Conservation (phyloP, 2,113 vertebrate species). For the Proteles cristata region DNA sequence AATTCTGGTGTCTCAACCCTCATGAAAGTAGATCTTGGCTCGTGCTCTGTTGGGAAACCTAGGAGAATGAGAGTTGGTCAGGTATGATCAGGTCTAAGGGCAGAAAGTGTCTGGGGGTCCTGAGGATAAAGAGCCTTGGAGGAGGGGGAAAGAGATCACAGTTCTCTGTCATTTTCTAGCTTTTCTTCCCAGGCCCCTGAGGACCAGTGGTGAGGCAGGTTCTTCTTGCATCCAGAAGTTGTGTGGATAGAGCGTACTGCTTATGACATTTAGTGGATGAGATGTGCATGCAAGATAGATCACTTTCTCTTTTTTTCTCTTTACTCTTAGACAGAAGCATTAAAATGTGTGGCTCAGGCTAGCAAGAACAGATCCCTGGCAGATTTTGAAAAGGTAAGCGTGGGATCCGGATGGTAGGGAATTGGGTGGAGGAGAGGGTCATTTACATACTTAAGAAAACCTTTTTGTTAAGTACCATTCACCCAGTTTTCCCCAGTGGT, state of each 20-base stretch:
- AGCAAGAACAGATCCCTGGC: slow-evolving; percentile 99
- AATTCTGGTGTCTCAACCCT: background rate
- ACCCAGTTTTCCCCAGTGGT: background rate
- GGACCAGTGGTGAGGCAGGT: background rate
- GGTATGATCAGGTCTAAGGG: background rate
- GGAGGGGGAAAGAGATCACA: background rate
- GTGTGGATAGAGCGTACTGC: background rate
- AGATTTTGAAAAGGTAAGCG: slow-evolving; percentile 98
- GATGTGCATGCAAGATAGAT: background rate
- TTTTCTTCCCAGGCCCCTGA: slow-evolving; percentile 39
- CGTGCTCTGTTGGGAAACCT: background rate
- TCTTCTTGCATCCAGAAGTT: background rate
- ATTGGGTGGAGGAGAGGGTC: background rate
- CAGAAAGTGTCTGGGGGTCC: background rate
- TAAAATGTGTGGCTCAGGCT: slow-evolving; percentile 98
- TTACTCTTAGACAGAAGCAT: slow-evolving; percentile 94
- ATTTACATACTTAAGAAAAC: background rate
- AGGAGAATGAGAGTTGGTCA: slow-evolving; percentile 2
- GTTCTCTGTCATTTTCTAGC: background rate
- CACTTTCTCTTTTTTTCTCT: slow-evolving; percentile 38
- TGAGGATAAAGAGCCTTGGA: background rate
- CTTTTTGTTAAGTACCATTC: background rate
- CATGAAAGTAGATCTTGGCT: background rate
- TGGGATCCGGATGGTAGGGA: slow-evolving; percentile 39
- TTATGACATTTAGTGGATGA: slow-evolving; percentile 18